These are phyloP conservation scores for Antheraea pernyi DNA, from an alignment of 1,140 invertebrate genomes.

Conservation along the genomic window DNA sequence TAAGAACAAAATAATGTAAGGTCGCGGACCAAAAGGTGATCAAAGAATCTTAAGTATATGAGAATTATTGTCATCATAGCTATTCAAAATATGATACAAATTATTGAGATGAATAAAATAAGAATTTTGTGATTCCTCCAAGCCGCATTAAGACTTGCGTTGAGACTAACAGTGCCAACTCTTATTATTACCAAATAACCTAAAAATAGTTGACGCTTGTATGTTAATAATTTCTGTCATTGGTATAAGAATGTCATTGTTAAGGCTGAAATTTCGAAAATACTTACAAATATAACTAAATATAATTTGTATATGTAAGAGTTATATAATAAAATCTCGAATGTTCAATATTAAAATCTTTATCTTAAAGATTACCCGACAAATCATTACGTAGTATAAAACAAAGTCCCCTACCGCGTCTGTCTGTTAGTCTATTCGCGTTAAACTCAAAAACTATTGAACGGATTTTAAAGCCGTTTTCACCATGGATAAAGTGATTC, in stretches of 20 bases:
- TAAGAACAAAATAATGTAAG: too few species aligned
- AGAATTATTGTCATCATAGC: not conserved
- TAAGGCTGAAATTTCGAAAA: not conserved
- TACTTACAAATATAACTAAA: not conserved
- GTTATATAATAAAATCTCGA: too few species aligned
- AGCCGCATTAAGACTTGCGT: conserved; percentile 6
- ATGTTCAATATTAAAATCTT: too few species aligned
- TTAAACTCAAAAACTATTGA: too few species aligned
- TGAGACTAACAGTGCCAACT: conserved; percentile 33
- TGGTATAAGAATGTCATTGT: conserved; percentile 14
- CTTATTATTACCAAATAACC: conserved; percentile 23
- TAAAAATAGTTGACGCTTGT: conserved; percentile 34
- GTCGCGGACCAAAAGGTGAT: too few species aligned
- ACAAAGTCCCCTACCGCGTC: too few species aligned
- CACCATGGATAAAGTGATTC: too few species aligned
- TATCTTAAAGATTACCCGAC: too few species aligned
- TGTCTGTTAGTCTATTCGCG: too few species aligned
- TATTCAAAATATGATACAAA: not conserved
- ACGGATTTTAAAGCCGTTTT: too few species aligned
- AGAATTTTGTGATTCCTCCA: conserved; percentile 10
- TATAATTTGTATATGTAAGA: too few species aligned
- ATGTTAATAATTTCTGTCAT: conserved; percentile 22
- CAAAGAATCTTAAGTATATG: not conserved
- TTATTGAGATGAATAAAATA: not conserved
- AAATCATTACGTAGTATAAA: too few species aligned